Conservation (phyloP, 2,888 invertebrate genomes). For the Habrosyne pyritoides region DNA sequence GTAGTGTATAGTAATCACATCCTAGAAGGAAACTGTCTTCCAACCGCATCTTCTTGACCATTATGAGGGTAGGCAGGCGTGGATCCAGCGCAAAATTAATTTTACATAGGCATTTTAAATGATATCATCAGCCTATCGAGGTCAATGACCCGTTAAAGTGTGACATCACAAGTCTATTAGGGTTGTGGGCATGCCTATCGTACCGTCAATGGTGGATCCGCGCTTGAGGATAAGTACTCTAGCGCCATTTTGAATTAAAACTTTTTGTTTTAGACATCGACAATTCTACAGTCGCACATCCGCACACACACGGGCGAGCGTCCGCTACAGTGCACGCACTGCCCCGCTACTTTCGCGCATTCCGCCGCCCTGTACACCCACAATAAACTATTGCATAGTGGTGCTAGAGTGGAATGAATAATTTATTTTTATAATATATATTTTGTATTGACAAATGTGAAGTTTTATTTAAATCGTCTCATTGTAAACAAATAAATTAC, state of each 20-base stretch:
- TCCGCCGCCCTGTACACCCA: conserved; percentile 67
- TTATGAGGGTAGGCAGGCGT: too few relatives aligned
- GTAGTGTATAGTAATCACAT: too few relatives aligned
- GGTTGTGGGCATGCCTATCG: too few relatives aligned
- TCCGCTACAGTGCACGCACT: conserved; percentile 56
- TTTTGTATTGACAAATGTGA: neutral
- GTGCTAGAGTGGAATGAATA: conserved; percentile 9
- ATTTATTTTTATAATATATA: neutral
- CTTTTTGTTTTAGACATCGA: conserved; percentile 47
- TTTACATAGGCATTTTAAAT: too few relatives aligned
- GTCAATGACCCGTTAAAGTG: too few relatives aligned
- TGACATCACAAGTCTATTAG: too few relatives aligned
- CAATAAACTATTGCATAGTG: conserved; percentile 73
- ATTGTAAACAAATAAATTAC: neutral
- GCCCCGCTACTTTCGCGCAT: conserved; percentile 66
- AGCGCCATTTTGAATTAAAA: neutral
- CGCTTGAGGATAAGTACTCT: too few relatives aligned
- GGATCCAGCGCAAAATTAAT: too few relatives aligned
- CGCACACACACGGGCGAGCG: conserved; percentile 73
- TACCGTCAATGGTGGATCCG: too few relatives aligned
- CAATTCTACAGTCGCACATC: conserved; percentile 60
- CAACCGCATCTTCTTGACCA: too few relatives aligned
- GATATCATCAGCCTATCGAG: too few relatives aligned
- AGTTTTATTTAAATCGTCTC: conserved; percentile 17
- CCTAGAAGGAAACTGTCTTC: too few relatives aligned